Evolutionary conservation across 2,113 vertebrate genomes (phyloP), one percentile per base, ranked within the genome.

Genomic region (Rhabdomys dilectus): DNA sequence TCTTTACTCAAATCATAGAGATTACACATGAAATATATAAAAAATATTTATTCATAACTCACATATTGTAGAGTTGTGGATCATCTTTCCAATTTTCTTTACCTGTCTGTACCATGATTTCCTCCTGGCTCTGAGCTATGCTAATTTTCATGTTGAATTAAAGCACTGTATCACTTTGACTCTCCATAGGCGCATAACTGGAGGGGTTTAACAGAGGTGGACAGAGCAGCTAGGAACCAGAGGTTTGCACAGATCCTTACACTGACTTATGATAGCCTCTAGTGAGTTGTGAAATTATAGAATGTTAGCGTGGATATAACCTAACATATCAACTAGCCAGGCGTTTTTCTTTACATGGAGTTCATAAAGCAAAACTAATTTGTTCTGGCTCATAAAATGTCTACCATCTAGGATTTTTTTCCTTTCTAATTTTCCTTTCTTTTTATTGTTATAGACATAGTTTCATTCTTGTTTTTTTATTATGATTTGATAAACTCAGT

Each of bases 51-150:
- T 73, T 89, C n/a, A 26, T 89, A 88, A 84, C 60, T 11, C 93
- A 92, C 58, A 73, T 45, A 90, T 56, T 88, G 31, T 87, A 62
- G 86, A 85, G 95, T 76, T 94, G 70, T 97, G 96, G 96, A 97
- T 97, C 96, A 96, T 96, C 81, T 97, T 97, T 97, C 87, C 90
- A 98, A 97, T 97, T 97, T 98, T 96, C 97, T 96, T 93, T 97
- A 95, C 95, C 93, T 98, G 95, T 94, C 94, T 90, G 94, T 66
- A 86, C 85, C 84, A 95, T 97, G 96, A 98, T 98, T 97, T 97
- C 97, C 97, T 75, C 89, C 39, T 90, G 78, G 80, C 87, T 93
- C 84, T 94, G 84, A 89, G 86, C 68, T 77, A 21, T 81, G 87
- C 78, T 97, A 93, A 97, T 97, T 94, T 97, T 92, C 94, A 98